Base-by-base conservation (phyloP, 2,888 invertebrate species). In the Girardia tigrina region DNA sequence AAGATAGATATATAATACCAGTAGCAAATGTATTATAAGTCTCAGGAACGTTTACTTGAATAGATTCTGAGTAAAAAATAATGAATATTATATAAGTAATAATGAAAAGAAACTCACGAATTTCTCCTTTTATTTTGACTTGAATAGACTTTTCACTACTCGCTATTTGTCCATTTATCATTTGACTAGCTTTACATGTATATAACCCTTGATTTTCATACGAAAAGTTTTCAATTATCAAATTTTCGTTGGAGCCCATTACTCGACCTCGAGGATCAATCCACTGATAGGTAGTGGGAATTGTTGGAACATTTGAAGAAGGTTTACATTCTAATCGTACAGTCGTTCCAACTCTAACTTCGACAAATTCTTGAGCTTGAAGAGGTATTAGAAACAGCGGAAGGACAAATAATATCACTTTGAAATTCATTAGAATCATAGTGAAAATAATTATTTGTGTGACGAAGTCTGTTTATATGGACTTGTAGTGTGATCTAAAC, bases 401-500 rank as follows among this genome's bases (percentile, higher is more conserved):
- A n/a, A n/a, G n/a, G n/a, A n/a, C n/a, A n/a, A n/a, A n/a, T n/a
- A n/a, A n/a, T n/a, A n/a, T n/a, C n/a, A n/a, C n/a, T n/a, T n/a
- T n/a, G n/a, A n/a, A n/a, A n/a, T n/a, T n/a, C n/a, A n/a, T n/a
- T n/a, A n/a, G n/a, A n/a, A n/a, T n/a, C n/a, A n/a, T n/a, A n/a
- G n/a, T n/a, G n/a, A n/a, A n/a, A n/a, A n/a, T n/a, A n/a, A n/a
- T n/a, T n/a, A n/a, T n/a, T n/a, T n/a, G n/a, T n/a, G n/a, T n/a
- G n/a, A n/a, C n/a, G n/a, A n/a, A n/a, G n/a, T n/a, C n/a, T 56
- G 56, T 56, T 56, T 56, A 56, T 56, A 56, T 56, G 56, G 56
- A 4, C 56, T 20, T 8, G n/a, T 56, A 56, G 8, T 8, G 23
- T 56, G 56, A n/a, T 56, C 56, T 56, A 56, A 56, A 56, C 56